Evolutionary conservation across 2,113 vertebrate genomes (phyloP), one percentile per base, ranked within the genome.

Genomic region (Addax nasomaculatus): DNA sequence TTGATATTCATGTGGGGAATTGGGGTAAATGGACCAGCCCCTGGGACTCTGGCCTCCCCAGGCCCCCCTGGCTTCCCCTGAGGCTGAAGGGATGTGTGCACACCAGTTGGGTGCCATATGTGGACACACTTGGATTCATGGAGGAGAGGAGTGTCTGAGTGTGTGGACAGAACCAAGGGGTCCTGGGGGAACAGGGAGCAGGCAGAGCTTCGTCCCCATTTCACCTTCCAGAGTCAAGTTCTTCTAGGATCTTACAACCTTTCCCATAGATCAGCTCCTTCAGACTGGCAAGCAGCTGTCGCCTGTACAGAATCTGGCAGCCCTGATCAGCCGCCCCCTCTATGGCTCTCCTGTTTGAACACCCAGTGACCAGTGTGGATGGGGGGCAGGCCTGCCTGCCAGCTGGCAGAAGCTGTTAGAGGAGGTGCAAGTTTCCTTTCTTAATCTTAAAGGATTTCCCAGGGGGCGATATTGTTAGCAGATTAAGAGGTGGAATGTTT

Each of bases 401-500:
- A 89, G 30, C 47, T 95, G 84, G 57, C 5, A 1, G 85, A 97
- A 81, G 29, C 55, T 92, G 43, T 93, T 53, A 64, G 55, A 83
- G 45, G 84, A 88, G 86, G 83, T 70, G 29, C 78, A 93, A 83
- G 45, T 92, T 96, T 90, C 29, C 39, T 51, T 95, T 89, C 90
- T 96, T 95, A 90, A 98, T 89, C 86, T 96, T 95, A 90, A 98
- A 96, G 79, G 73, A 93, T 96, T 96, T 96, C 93, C 89, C 79
- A 36, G 17, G 43, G 67, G 36, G 19, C 58, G 25, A 23, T 79
- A 47, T 78, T 86, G 51, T 92, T 89, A 97, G 36, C 90, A 88
- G 79, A 97, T 97, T 96, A 96, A 95, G 76, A 93, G 57, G 86
- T 93, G 23, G n/a, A 90, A 33, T 87, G 80, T 97, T 98, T 95